These are phyloP conservation scores for Anthopleura sola DNA, from an alignment of 64 coral and sea anemone genomes.

Conservation along the genomic window DNA sequence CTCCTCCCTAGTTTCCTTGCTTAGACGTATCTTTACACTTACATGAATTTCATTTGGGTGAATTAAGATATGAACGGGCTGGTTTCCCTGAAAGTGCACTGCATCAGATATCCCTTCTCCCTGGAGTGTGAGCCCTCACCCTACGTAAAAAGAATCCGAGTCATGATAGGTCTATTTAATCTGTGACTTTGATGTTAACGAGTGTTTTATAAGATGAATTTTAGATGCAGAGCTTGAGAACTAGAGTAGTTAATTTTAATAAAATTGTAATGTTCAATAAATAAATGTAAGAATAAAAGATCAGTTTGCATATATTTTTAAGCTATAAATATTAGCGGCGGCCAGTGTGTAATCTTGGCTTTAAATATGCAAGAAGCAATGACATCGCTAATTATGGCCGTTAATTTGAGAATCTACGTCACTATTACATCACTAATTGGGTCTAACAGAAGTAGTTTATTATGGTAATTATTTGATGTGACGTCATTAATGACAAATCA, in stretches of 20 bases:
- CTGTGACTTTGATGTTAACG: not conserved
- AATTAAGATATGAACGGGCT: too few species aligned
- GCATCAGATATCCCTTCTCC: too few species aligned
- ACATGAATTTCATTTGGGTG: too few species aligned
- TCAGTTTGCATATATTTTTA: not conserved
- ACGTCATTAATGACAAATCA: not conserved
- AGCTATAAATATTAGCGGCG: not conserved
- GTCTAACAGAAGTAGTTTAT: not conserved
- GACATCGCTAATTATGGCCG: too few species aligned
- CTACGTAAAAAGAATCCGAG: too few species aligned
- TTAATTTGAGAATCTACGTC: not conserved
- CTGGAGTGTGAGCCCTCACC: too few species aligned
- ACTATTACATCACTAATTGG: not conserved
- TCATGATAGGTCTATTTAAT: too few species aligned
- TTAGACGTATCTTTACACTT: too few species aligned
- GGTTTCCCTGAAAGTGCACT: too few species aligned
- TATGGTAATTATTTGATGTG: not conserved
- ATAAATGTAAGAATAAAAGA: not conserved
- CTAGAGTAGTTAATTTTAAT: not conserved
- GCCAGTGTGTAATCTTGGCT: not conserved
- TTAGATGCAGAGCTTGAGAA: not conserved
- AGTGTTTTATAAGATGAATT: not conserved
- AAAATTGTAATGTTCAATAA: not conserved
- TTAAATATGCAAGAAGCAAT: too few species aligned
- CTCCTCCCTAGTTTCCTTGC: too few species aligned